Evolutionary conservation across 2,113 vertebrate species (phyloP).

Genomic region (Accipiter virgatus): DNA sequence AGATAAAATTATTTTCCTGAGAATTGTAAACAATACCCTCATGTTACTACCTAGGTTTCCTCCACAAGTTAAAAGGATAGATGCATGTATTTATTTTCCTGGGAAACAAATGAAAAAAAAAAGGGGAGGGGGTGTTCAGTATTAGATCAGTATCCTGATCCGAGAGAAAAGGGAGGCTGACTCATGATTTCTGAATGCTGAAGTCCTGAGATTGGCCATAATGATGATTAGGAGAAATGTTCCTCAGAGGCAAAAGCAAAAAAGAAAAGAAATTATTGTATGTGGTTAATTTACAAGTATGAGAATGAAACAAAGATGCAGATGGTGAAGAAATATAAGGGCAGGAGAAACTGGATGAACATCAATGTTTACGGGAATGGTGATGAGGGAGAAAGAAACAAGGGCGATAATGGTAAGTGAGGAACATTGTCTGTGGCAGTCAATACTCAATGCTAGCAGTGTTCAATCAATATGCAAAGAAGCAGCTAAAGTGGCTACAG

Average conservation of each 20-base stretch:
- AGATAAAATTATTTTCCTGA: background rate
- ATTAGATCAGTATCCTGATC: background rate
- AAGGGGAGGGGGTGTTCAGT: background rate
- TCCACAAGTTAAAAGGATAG: background rate
- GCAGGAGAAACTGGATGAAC: background rate
- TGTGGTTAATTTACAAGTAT: background rate
- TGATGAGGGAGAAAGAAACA: slow-evolving; percentile 24
- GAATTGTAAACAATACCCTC: background rate
- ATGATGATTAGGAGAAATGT: background rate
- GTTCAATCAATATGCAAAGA: slow-evolving; percentile 55
- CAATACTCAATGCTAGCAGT: background rate
- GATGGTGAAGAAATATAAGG: background rate
- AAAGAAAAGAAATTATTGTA: background rate
- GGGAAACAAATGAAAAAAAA: background rate
- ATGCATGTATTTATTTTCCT: background rate
- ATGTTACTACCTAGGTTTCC: background rate
- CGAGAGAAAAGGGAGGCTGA: background rate
- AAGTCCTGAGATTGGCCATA: background rate
- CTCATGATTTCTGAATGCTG: background rate
- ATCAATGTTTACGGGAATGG: background rate
- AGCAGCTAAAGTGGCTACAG: slow-evolving; percentile 14
- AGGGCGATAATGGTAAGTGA: slow-evolving; percentile 17
- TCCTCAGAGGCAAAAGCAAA: background rate
- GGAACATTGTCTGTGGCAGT: slow-evolving; percentile 41
- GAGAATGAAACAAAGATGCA: slow-evolving; percentile 28